phyloP scores from a whole-genome alignment of 2,888 invertebrate genomes.

The Callimorpha dominula region DNA sequence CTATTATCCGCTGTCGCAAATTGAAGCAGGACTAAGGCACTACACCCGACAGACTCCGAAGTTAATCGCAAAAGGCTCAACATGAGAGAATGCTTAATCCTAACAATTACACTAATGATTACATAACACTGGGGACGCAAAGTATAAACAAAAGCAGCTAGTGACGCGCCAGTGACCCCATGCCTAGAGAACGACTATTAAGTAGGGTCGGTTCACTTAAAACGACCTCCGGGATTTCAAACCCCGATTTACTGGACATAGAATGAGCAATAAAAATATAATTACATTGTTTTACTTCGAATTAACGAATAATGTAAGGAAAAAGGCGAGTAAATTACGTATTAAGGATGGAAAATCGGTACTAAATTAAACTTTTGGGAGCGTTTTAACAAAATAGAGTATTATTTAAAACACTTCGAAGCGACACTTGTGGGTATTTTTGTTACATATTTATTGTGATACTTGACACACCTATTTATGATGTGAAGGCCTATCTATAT shows the following conservation, averaged over 20 bases:
- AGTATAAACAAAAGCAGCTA: slow-evolving; percentile 73
- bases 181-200: slow-evolving; percentile 77
- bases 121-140: slow-evolving; percentile 72
- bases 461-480: slow-evolving; percentile 23
- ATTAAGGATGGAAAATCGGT: slow-evolving; percentile 64
- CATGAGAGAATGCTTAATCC: slow-evolving; percentile 65
- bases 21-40: slow-evolving; percentile 47
- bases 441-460: slow-evolving; percentile 33
- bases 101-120: slow-evolving; percentile 71
- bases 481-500: background rate
- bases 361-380: slow-evolving; percentile 67
- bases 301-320: slow-evolving; percentile 71
- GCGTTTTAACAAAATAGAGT: slow-evolving; percentile 62
- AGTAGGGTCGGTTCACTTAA: slow-evolving; percentile 78
- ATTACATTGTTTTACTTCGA: slow-evolving; percentile 79
- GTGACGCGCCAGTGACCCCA: slow-evolving; percentile 64
- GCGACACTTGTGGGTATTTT: slow-evolving; percentile 52
- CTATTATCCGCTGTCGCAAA: slow-evolving; percentile 53
- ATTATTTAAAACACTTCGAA: slow-evolving; percentile 61
- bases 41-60: slow-evolving; percentile 40
- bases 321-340: slow-evolving; percentile 67
- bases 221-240: slow-evolving; percentile 76
- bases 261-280: slow-evolving; percentile 84
- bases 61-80: slow-evolving; percentile 58
- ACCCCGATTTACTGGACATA: slow-evolving; percentile 81